A percentile compares a stretch with the other conserved stretches of the same genome.
Evolutionary conservation across 2,797 vertebrate species (phyloP).

Genomic region (Neopelma chrysocephalum): DNA sequence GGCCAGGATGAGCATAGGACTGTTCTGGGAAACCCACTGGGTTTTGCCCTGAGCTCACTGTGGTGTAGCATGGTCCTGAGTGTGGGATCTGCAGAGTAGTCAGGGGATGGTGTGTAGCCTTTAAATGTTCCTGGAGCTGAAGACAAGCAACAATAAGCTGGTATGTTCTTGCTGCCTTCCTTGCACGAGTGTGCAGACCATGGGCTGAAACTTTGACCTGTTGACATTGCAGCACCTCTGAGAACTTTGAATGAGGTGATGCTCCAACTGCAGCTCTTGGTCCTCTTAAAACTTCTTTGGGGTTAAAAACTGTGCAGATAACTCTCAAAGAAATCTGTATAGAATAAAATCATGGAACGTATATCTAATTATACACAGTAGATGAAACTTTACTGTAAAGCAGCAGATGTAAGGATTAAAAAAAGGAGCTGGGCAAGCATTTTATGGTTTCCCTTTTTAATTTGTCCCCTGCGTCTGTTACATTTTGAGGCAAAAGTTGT

Average conservation of each 20-base stretch:
- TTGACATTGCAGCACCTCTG: not conserved
- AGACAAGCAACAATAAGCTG: not conserved
- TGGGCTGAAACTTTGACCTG: rapidly evolving
- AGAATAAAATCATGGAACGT: not conserved
- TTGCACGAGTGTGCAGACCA: not conserved
- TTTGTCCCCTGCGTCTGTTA: slow-evolving; percentile 2
- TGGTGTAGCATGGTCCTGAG: not conserved
- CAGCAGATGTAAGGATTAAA: slow-evolving; percentile 40
- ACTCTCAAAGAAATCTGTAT: not conserved
- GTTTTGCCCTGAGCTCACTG: not conserved
- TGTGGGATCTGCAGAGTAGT: rapidly evolving
- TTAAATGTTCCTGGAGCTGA: not conserved
- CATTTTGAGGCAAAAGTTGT: not conserved
- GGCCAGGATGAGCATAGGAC: not conserved
- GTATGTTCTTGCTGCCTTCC: not conserved
- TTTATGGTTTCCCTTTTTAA: slow-evolving; percentile 42
- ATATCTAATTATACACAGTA: slow-evolving; percentile 29
- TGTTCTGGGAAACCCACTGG: not conserved
- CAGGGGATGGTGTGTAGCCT: not conserved
- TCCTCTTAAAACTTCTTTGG: not conserved
- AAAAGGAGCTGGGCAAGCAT: slow-evolving; percentile 3
- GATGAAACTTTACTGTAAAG: slow-evolving; percentile 27
- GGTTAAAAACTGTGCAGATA: not conserved
- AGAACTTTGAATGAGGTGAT: not conserved
- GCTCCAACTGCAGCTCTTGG: not conserved